Evolutionary conservation across 2,113 vertebrate genomes (phyloP).

Genomic region (Polypterus senegalus): DNA sequence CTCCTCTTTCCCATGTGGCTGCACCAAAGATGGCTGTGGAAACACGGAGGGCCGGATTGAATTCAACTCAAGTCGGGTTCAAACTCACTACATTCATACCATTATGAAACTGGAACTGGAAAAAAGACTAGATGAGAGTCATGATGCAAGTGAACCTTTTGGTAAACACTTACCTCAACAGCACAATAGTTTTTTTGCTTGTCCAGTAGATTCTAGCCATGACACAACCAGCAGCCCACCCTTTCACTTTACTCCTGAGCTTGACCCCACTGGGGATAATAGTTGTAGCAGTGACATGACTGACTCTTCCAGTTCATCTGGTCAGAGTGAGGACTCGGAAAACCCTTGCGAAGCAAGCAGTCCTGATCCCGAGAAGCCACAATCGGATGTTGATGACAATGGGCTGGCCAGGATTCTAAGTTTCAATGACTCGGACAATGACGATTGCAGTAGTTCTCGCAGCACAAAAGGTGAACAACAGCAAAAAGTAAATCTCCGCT

Average conservation of each 20-base stretch:
- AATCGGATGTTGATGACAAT: constrained; percentile 59
- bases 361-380: constrained; percentile 38
- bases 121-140: constrained; percentile 54
- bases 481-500: constrained; percentile 50
- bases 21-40: constrained; percentile 79
- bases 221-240: constrained; percentile 30
- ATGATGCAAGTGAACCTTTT: constrained; percentile 29
- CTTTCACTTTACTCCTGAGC: constrained; percentile 61
- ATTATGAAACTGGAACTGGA: constrained; percentile 91
- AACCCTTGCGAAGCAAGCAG: constrained; percentile 22
- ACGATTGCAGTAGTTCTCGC: constrained; percentile 37
- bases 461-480: constrained; percentile 28
- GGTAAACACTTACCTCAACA: neutral
- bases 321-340: constrained; percentile 58
- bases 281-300: constrained; percentile 89
- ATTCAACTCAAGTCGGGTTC: constrained; percentile 83
- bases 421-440: constrained; percentile 61
- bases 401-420: constrained; percentile 71
- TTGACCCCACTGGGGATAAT: constrained; percentile 56
- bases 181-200: constrained; percentile 8
- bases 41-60: constrained; percentile 83
- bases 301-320: constrained; percentile 63
- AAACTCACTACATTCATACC: constrained; percentile 90
- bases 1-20: constrained; percentile 86
- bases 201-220: neutral